Evolutionary conservation across 1,140 invertebrate genomes (phyloP).

Genomic region (Mylabris phalerata): DNA sequence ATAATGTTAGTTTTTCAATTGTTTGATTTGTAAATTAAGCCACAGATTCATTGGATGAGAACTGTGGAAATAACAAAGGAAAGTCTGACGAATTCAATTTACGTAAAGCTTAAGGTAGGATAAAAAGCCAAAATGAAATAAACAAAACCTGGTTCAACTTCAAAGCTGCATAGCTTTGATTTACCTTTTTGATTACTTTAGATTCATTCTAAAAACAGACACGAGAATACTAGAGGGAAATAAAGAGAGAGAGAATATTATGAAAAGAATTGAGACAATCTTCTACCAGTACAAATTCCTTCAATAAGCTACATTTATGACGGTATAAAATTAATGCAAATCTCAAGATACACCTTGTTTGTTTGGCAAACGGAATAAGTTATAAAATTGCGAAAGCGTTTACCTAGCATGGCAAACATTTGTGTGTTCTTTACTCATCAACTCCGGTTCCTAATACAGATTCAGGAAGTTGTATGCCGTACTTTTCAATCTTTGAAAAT

Average conservation of each 20-base stretch:
- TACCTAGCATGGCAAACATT: conserved; percentile 30
- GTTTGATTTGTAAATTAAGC: neutral
- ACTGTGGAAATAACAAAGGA: conserved; percentile 14
- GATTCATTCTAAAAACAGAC: neutral
- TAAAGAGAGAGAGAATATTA: neutral
- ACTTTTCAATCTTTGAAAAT: conserved; percentile 27
- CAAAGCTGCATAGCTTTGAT: conserved; percentile 20
- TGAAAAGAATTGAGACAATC: conserved; percentile 2
- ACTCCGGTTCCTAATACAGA: conserved; percentile 13
- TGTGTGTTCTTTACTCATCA: neutral
- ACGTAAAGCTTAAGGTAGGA: conserved; percentile 19
- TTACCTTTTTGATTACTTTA: conserved; percentile 29
- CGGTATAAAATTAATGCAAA: conserved; percentile 38
- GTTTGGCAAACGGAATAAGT: conserved; percentile 28
- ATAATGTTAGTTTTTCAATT: neutral
- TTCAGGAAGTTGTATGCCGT: conserved; percentile 1
- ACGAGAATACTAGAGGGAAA: too few relatives aligned
- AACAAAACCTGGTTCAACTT: conserved; percentile 23
- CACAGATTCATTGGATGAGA: neutral
- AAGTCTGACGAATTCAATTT: conserved; percentile 23
- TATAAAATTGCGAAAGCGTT: conserved; percentile 34
- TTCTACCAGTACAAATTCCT: conserved; percentile 6
- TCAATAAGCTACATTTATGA: conserved; percentile 35
- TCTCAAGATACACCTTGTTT: conserved; percentile 35
- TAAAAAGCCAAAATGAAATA: conserved; percentile 23